Percentiles rank a stretch among this genome's conserved stretches.
Conservation (phyloP, 2,113 vertebrate genomes). For the Hippocampus barbouri region DNA sequence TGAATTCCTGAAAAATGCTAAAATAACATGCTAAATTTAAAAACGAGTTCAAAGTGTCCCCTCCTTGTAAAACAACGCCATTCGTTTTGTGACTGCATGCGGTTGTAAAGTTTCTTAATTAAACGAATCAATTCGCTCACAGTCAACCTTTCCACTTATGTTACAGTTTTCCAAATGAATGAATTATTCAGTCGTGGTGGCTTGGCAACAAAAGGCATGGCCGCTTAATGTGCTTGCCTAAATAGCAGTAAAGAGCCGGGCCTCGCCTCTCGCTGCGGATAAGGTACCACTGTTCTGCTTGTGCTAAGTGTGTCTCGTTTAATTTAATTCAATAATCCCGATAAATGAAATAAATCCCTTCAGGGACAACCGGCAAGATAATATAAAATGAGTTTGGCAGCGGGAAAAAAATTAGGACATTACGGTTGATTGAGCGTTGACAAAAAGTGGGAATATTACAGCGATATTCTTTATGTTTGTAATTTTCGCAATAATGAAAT, state of each 20-base stretch:
- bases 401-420: constrained; percentile 79
- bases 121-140: constrained; percentile 62
- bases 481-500: constrained; percentile 80
- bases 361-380: constrained; percentile 79
- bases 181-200: constrained; percentile 65
- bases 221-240: constrained; percentile 70
- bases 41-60: neutral
- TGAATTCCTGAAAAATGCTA: neutral
- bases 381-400: constrained; percentile 81
- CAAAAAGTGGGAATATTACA: constrained; percentile 81
- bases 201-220: constrained; percentile 63
- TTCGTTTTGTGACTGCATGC: constrained; percentile 47
- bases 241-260: constrained; percentile 69
- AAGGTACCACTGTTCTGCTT: constrained; percentile 67
- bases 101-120: constrained; percentile 64
- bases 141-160: constrained; percentile 62
- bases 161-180: constrained; percentile 59
- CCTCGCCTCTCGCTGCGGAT: constrained; percentile 70
- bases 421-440: constrained; percentile 81
- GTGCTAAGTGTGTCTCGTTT: constrained; percentile 76
- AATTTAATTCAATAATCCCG: constrained; percentile 85
- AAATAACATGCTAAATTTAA: neutral
- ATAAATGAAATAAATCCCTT: constrained; percentile 85
- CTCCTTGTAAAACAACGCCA: constrained; percentile 40
- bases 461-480: constrained; percentile 83